These are phyloP conservation scores for Bergia puertoricense DNA, from an alignment of 92 coral and sea anemone genomes.

Conservation along the genomic window DNA sequence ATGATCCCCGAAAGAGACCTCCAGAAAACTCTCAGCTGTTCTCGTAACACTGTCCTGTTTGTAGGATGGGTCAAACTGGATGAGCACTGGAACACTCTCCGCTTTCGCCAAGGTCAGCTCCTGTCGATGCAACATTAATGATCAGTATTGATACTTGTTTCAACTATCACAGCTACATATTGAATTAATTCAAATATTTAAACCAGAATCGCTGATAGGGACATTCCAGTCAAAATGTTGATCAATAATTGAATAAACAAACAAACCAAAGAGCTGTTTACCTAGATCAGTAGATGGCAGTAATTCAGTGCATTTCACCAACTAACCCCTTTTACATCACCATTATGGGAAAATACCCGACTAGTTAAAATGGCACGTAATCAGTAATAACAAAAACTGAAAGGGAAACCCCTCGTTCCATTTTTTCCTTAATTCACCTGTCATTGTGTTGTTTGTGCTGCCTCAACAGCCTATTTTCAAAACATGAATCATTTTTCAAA, in stretches of 20 bases:
- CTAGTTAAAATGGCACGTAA: no score
- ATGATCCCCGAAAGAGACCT: conserved; percentile 84
- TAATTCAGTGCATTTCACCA: no score
- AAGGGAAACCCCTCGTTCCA: neutral
- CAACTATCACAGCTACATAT: neutral
- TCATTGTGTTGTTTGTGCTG: neutral
- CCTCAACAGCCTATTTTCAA: no score
- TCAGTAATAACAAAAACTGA: no score
- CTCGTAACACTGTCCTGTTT: conserved; percentile 87
- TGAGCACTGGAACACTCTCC: conserved; percentile 84
- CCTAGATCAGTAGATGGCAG: no score
- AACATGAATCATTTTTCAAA: no score
- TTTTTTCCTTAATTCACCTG: neutral
- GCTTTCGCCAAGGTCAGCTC: conserved; percentile 76
- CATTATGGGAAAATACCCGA: no score
- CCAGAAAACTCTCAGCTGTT: conserved; percentile 81
- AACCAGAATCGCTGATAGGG: neutral
- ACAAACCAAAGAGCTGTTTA: neutral
- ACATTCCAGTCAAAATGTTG: neutral
- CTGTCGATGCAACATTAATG: conserved; percentile 44
- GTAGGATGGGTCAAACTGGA: conserved; percentile 96
- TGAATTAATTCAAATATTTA: neutral
- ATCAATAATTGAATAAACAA: no score
- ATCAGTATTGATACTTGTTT: neutral
- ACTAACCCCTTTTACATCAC: no score